These are phyloP conservation scores for Clarias magur DNA, from an alignment of 2,113 vertebrate species.

Conservation along the genomic window DNA sequence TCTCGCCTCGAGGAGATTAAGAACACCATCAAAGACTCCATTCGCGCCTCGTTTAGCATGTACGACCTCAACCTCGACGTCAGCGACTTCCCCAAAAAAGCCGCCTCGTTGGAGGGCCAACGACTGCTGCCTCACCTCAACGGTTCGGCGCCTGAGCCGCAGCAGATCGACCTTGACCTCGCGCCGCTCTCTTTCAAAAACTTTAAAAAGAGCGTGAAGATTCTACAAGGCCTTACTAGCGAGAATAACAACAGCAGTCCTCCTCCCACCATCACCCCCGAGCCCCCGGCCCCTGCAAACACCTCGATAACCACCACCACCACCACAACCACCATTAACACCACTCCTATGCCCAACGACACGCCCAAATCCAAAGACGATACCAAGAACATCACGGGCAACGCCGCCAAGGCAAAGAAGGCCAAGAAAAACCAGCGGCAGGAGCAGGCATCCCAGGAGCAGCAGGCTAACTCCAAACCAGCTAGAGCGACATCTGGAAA, in stretches of 20 bases:
- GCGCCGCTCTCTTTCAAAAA: constrained; percentile 88
- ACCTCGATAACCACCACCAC: constrained; percentile 81
- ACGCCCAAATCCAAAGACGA: constrained; percentile 72
- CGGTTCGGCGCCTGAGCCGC: constrained; percentile 81
- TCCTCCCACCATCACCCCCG: constrained; percentile 82
- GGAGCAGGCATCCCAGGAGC: constrained; percentile 65
- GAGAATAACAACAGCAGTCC: constrained; percentile 59
- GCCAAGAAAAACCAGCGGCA: constrained; percentile 81
- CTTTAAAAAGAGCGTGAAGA: constrained; percentile 82
- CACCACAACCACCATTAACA: constrained; percentile 74
- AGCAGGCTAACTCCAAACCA: constrained; percentile 68
- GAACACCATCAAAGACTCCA: constrained; percentile 97
- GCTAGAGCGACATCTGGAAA: constrained; percentile 68
- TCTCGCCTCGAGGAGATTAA: constrained; percentile 97
- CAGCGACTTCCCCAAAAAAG: constrained; percentile 92
- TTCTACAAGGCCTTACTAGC: constrained; percentile 74
- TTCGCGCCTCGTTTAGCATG: constrained; percentile 91
- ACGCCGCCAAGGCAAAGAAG: constrained; percentile 80
- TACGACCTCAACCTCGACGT: constrained; percentile 93
- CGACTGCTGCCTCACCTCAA: constrained; percentile 88
- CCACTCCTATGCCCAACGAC: constrained; percentile 67
- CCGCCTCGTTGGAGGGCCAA: constrained; percentile 86
- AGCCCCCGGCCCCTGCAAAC: constrained; percentile 69
- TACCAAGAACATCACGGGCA: constrained; percentile 55
- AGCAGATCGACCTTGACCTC: constrained; percentile 93